These are phyloP conservation scores for Bubo blakistoni DNA, from an alignment of 2,113 vertebrate genomes.

Conservation along the genomic window DNA sequence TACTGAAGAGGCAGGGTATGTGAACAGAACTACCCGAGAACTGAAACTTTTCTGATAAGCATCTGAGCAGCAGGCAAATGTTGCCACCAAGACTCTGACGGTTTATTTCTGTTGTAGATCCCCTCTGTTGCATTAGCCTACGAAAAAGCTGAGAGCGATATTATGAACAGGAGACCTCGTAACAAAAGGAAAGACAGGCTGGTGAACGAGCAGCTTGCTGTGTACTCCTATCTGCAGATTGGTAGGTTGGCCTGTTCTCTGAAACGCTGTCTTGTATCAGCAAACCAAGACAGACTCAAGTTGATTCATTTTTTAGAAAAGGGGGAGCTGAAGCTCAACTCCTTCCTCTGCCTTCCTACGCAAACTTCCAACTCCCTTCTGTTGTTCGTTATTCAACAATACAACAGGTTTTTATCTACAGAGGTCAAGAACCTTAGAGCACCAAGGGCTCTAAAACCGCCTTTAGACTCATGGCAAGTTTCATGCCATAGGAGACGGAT, in stretches of 20 bases:
- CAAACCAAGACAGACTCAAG: not conserved
- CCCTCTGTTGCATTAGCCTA: slow-evolving; percentile 82
- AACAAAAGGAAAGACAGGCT: slow-evolving; percentile 75
- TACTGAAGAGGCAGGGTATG: not conserved
- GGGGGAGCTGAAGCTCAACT: not conserved
- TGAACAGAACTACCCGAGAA: not conserved
- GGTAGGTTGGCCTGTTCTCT: slow-evolving; percentile 52
- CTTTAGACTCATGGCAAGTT: not conserved
- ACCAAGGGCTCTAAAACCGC: not conserved
- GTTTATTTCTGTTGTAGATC: slow-evolving; percentile 59
- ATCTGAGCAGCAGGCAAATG: rapidly evolving
- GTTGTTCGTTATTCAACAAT: not conserved
- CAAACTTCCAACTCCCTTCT: not conserved
- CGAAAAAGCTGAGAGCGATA: slow-evolving; percentile 80
- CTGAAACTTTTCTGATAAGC: not conserved
- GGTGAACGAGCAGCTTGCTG: slow-evolving; percentile 73
- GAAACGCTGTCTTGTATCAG: rapidly evolving
- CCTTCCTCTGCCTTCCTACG: not conserved
- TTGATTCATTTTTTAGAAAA: not conserved
- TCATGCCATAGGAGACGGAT: not conserved
- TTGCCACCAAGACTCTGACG: not conserved
- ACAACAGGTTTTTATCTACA: not conserved
- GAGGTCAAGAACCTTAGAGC: not conserved
- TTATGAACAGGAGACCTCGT: slow-evolving; percentile 81
- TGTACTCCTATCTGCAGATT: slow-evolving; percentile 80